Evolutionary conservation across 2,888 invertebrate species (phyloP), one percentile per base, ranked within the genome.

Genomic region (Parnassius glacialis): DNA sequence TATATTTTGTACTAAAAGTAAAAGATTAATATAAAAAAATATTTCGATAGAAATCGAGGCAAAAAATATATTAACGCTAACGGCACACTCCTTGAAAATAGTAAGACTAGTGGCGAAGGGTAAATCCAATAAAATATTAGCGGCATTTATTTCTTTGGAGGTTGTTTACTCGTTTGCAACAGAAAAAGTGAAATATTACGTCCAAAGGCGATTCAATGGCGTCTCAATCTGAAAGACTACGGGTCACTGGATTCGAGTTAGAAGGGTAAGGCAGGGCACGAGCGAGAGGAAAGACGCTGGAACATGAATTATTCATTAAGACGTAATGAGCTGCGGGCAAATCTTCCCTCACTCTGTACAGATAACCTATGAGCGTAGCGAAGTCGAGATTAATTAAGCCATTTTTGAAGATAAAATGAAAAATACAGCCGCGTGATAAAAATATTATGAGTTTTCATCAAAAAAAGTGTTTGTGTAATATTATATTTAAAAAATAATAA

Each of bases 251-350:
- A 41, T 57, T 53, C 47, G 47, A 45, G 48, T n/a, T 9, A 45
- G 50, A 16, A 41, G 45, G 47, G 44, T n/a, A 59, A 53, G 64
- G 47, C 41, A 50, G 74, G 25, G 48, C 16, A 16, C 2, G 25
- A 45, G 11, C n/a, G 9, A 34, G 43, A 47, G 57, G 57, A 34
- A 53, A 75, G 75, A 75, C 78, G 79, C 72, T 65, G 70, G 72
- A 70, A 68, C 75, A 85, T 89, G 86, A 88, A 88, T 87, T 79
- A 89, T 88, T 85, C 82, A 89, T 76, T 72, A 78, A 75, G 73
- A 71, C 77, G 83, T 88, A 88, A 89, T 88, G 87, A 89, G 87
- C 85, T 83, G 75, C 75, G 70, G 81, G 85, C 84, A 70, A 79
- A 47, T 44, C 58, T 45, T 34, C 50, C 12, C 51, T 44, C 34